Evolutionary conservation across 2,888 invertebrate species (phyloP).

Genomic region (Zygaena filipendulae): DNA sequence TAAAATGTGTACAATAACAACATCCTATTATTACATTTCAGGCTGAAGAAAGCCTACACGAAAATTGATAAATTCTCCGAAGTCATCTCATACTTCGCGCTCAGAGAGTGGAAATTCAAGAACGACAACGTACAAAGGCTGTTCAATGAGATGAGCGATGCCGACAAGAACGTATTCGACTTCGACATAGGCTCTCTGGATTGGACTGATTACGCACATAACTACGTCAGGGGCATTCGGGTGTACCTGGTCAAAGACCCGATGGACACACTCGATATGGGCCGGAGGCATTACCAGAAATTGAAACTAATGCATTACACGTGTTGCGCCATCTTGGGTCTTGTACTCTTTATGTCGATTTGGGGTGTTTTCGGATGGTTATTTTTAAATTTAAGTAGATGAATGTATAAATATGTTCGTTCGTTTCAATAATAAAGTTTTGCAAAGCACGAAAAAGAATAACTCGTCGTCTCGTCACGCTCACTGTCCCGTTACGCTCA

Average conservation of each 20-base stretch:
- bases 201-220: constrained; percentile 73
- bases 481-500: too few relatives aligned
- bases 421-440: too few relatives aligned
- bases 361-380: constrained; percentile 7
- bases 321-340: background rate
- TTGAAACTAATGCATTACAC: constrained; percentile 14
- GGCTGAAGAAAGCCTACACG: constrained; percentile 72
- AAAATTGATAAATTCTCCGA: constrained; percentile 73
- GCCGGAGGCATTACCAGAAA: constrained; percentile 37
- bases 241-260: constrained; percentile 77
- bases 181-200: constrained; percentile 70
- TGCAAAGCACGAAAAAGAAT: too few relatives aligned
- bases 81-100: constrained; percentile 74
- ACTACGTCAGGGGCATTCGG: constrained; percentile 72
- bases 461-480: too few relatives aligned
- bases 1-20: too few relatives aligned
- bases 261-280: constrained; percentile 65
- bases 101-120: constrained; percentile 71
- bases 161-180: constrained; percentile 63
- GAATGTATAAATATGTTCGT: too few relatives aligned
- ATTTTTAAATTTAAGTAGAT: background rate
- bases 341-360: constrained; percentile 10
- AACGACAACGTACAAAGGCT: constrained; percentile 60
- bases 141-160: constrained; percentile 46
- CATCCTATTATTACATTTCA: too few relatives aligned